Evolutionary conservation across 1,140 invertebrate genomes (phyloP).

Genomic region (Lordiphosa clarofinis): DNA sequence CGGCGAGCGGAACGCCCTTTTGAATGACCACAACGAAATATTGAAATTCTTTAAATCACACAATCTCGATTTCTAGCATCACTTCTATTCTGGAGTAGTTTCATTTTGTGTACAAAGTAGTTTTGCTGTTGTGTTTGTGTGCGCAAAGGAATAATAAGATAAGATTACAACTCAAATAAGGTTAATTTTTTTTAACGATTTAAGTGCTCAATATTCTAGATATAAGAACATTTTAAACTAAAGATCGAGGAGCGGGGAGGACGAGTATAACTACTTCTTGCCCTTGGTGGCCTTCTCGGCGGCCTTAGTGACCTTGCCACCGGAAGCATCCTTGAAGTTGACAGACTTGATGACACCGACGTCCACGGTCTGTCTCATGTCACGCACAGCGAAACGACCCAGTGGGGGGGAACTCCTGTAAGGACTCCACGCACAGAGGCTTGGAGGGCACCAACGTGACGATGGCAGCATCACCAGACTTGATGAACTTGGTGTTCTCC

Average conservation of each 20-base stretch:
- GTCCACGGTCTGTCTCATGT: constrained; percentile 99
- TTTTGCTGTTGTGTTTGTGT: constrained; percentile 22
- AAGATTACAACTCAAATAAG: constrained; percentile 59
- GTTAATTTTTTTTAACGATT: constrained; percentile 65
- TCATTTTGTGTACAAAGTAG: constrained; percentile 63
- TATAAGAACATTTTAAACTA: constrained; percentile 61
- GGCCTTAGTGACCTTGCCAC: constrained; percentile 96
- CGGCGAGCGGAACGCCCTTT: too few relatives aligned
- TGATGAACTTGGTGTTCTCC: constrained; percentile 91
- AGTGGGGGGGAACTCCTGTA: constrained; percentile 97
- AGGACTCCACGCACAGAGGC: constrained; percentile 98
- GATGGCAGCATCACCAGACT: constrained; percentile 97
- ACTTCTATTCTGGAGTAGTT: constrained; percentile 56
- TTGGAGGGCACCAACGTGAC: constrained; percentile 94
- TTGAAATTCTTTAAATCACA: too few relatives aligned
- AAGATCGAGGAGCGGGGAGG: constrained; percentile 53
- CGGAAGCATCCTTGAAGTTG: constrained; percentile 89
- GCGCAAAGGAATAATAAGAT: constrained; percentile 58
- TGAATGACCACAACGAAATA: too few relatives aligned
- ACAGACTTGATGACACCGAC: constrained; percentile 98
- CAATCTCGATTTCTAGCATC: too few relatives aligned
- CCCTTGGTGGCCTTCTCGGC: constrained; percentile 94
- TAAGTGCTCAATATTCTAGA: constrained; percentile 65
- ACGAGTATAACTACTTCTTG: constrained; percentile 88
- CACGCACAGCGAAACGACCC: constrained; percentile 98